Conservation (phyloP, 2,113 vertebrate species). For the Oryzias javanicus region DNA sequence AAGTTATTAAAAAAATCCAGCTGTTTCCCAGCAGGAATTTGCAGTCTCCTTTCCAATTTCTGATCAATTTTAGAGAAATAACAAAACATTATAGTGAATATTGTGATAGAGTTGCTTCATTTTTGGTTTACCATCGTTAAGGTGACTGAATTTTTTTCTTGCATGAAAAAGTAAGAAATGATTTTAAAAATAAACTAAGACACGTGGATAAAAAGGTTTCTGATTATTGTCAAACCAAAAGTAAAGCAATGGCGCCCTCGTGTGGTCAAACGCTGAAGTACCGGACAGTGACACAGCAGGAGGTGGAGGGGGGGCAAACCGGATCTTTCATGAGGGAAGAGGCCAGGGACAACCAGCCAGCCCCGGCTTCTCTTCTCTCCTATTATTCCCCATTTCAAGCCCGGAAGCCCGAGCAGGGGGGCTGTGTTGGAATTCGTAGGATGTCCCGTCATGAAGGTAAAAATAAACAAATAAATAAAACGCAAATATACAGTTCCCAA, state of each 20-base stretch:
- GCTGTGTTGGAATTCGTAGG: slow-evolving; percentile 70
- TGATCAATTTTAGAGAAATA: too few relatives aligned
- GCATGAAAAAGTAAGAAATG: too few relatives aligned
- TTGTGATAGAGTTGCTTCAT: too few relatives aligned
- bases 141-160: too few relatives aligned
- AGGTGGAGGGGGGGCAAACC: slow-evolving; percentile 69
- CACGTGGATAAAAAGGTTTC: background rate
- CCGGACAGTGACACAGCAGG: slow-evolving; percentile 70
- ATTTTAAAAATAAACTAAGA: background rate
- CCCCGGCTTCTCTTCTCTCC: slow-evolving; percentile 71
- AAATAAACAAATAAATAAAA: background rate
- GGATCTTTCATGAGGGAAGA: slow-evolving; percentile 79
- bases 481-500: background rate
- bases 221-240: background rate
- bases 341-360: slow-evolving; percentile 75
- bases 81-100: too few relatives aligned
- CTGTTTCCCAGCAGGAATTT: too few relatives aligned
- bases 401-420: slow-evolving; percentile 63
- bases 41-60: too few relatives aligned
- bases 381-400: slow-evolving; percentile 45
- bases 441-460: slow-evolving; percentile 88
- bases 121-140: too few relatives aligned
- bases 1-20: too few relatives aligned
- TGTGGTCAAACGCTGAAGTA: slow-evolving; percentile 20
- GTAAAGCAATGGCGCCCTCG: slow-evolving; percentile 37